phyloP scores from a whole-genome alignment of 2,113 vertebrate genomes.

The Solenodon paradoxus region DNA sequence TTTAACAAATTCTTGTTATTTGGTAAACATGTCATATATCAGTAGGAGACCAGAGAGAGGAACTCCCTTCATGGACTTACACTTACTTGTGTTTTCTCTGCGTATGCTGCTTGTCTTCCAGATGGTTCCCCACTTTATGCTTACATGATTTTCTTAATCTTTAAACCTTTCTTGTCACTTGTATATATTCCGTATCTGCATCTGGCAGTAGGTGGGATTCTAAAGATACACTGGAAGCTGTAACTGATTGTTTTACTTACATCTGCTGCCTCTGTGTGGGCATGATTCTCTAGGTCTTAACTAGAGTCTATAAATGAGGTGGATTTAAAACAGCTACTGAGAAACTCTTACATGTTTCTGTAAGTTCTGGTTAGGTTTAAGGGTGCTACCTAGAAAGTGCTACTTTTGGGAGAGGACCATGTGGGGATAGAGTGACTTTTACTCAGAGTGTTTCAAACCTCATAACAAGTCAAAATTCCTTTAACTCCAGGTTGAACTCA shows the following conservation, averaged over 20 bases:
- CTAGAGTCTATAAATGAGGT: background rate
- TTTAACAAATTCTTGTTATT: background rate
- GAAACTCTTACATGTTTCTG: constrained; percentile 21
- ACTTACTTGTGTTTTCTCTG: too few relatives aligned
- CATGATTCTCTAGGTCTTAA: background rate
- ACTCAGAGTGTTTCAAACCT: background rate
- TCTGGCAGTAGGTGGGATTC: background rate
- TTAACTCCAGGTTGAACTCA: background rate
- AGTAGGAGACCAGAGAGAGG: background rate
- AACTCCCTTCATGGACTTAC: background rate
- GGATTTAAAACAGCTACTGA: background rate
- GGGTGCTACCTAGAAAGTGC: background rate
- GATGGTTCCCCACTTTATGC: background rate
- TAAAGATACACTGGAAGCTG: background rate
- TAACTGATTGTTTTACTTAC: background rate
- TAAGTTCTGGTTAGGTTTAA: constrained; percentile 8
- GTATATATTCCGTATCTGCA: background rate
- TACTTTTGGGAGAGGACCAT: background rate
- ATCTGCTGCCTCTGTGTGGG: background rate
- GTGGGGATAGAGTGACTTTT: background rate
- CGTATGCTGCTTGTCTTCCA: background rate
- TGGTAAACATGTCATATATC: background rate
- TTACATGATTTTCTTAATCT: background rate
- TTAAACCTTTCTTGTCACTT: constrained; percentile 21
- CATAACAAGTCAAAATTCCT: background rate